phyloP scores from a whole-genome alignment of 2,888 invertebrate genomes.

The Philereme vetulata region DNA sequence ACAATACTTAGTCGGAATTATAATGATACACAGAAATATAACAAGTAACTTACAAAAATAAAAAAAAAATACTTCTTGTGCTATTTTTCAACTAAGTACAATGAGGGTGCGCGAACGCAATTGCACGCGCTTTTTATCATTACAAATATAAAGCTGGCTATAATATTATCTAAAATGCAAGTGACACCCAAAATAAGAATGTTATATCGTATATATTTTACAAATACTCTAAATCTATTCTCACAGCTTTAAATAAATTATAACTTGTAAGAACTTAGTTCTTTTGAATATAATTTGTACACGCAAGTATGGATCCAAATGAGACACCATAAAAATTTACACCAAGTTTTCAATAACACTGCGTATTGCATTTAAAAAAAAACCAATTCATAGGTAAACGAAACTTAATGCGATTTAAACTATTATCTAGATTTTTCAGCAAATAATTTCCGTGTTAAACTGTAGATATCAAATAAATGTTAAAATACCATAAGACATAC shows the following conservation, averaged over 20 bases:
- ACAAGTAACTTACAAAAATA: slow-evolving; percentile 33
- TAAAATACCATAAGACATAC: slow-evolving; percentile 29
- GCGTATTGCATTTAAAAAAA: background rate
- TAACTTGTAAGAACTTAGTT: slow-evolving; percentile 28
- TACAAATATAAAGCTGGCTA: slow-evolving; percentile 4
- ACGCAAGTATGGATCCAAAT: slow-evolving; percentile 10
- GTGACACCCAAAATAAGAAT: slow-evolving; percentile 16
- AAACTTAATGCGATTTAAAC: background rate
- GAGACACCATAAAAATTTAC: background rate
- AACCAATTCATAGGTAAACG: too few relatives aligned
- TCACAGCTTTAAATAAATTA: slow-evolving; percentile 18
- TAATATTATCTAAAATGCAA: background rate
- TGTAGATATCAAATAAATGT: slow-evolving; percentile 21
- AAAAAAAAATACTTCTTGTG: slow-evolving; percentile 32
- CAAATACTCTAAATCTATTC: slow-evolving; percentile 13
- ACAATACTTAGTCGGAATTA: slow-evolving; percentile 26
- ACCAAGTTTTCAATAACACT: background rate
- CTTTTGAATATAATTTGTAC: slow-evolving; percentile 24
- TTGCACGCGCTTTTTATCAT: background rate
- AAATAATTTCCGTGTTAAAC: slow-evolving; percentile 13
- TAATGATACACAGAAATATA: slow-evolving; percentile 32
- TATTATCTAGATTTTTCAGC: background rate
- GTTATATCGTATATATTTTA: slow-evolving; percentile 13
- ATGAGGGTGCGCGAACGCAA: slow-evolving; percentile 3
- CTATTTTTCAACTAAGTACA: slow-evolving; percentile 18